These are phyloP conservation scores for Noctua pronuba DNA, from an alignment of 2,888 invertebrate genomes.

Conservation along the genomic window DNA sequence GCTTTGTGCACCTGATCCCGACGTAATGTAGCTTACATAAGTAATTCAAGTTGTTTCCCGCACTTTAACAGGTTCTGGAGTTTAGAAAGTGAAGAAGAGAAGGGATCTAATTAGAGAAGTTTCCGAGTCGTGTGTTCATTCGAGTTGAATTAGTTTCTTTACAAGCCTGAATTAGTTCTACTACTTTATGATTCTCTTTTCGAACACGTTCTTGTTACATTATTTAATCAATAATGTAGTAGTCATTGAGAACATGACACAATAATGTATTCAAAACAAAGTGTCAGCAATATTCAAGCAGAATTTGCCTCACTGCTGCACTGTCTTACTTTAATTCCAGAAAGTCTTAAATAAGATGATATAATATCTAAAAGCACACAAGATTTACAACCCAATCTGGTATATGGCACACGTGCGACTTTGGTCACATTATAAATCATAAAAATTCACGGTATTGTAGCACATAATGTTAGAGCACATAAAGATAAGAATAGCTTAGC, in stretches of 20 bases:
- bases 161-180: not conserved
- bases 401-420: constrained; percentile 49
- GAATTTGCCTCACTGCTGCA: not conserved
- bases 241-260: not conserved
- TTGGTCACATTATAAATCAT: constrained; percentile 23
- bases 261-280: not conserved
- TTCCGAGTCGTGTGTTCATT: constrained; percentile 15
- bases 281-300: not conserved
- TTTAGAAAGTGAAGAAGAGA: constrained; percentile 75
- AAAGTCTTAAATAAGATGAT: constrained; percentile 23
- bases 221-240: not conserved
- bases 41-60: constrained; percentile 78
- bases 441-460: constrained; percentile 23
- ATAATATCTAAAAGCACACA: constrained; percentile 30
- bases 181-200: not conserved
- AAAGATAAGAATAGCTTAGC: constrained; percentile 29
- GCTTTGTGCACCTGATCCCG: constrained; percentile 76
- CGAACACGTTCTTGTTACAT: not conserved
- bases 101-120: constrained; percentile 66
- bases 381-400: constrained; percentile 54
- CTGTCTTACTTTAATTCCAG: constrained; percentile 15
- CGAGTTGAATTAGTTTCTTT: constrained; percentile 3
- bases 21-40: constrained; percentile 77
- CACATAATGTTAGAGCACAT: constrained; percentile 5
- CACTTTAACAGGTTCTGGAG: constrained; percentile 71